Base-by-base conservation (phyloP, 1,140 invertebrate species). In the Trichogramma pretiosum region DNA sequence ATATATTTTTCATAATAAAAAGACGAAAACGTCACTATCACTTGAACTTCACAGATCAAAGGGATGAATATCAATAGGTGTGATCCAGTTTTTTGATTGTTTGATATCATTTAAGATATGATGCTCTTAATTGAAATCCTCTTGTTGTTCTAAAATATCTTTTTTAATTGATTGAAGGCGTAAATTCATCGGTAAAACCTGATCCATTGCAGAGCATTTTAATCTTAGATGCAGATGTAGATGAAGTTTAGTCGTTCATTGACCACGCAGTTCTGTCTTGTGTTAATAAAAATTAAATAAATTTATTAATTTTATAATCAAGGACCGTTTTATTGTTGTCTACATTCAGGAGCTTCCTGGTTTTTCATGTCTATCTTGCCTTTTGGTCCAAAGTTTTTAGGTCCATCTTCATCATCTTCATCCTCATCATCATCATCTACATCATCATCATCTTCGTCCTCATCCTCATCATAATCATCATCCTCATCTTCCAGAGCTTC, bases 401-500 rank as follows among this genome's bases (percentile, higher is more conserved):
- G 59, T 22, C 53, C 56, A 5, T 60, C 53, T 37, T 63, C 60
- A 36, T 65, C 63, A 4, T 71, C 69, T 0, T 68, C 67, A 35
- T 72, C 68, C 1, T 67, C 68, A 0, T 72, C 67, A 5, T 67
- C 66, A 1, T 72, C 70, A 26, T 67, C 61, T 14, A 67, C 65
- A 5, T 73, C 70, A 7, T 66, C 64, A 9, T 68, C 68, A 18
- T 63, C 68, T 17, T 68, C 68, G 16, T 74, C 81, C 46, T 80
- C 80, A n/a, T 84, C 81, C 33, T 80, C 79, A 32, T 82, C 80
- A 48, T 84, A 79, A 40, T 83, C 80, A 41, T 84, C 79, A 34
- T 85, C 83, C 46, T 87, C 85, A 45, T 87, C 85, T 57, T 87
- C 84, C 14, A 87, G 74, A 22, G 79, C 82, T 73, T 87, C 85